phyloP scores from a whole-genome alignment of 2,888 invertebrate species.

The Volucella zonaria region DNA sequence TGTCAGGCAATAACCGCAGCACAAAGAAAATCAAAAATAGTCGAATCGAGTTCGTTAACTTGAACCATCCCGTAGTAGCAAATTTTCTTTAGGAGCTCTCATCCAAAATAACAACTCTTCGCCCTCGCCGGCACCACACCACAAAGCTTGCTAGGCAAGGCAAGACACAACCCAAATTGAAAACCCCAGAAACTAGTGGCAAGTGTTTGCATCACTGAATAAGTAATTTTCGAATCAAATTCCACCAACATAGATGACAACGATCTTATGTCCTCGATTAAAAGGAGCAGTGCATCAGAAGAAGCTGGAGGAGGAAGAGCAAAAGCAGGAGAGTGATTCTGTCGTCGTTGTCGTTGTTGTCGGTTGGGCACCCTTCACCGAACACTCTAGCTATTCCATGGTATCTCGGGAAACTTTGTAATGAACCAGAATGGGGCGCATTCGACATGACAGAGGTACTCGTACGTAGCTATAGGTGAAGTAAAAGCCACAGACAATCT shows the following conservation, averaged over 20 bases:
- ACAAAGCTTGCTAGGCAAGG: neutral
- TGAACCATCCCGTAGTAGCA: neutral
- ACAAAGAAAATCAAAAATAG: neutral
- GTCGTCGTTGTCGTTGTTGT: neutral
- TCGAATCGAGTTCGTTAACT: neutral
- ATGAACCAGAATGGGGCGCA: constrained; percentile 45
- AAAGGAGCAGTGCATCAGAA: constrained; percentile 22
- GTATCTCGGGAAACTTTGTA: constrained; percentile 41
- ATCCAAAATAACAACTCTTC: neutral
- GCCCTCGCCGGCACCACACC: neutral
- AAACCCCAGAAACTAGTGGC: constrained; percentile 1
- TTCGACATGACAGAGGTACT: no score
- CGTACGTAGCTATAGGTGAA: constrained; percentile 21
- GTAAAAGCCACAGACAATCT: constrained; percentile 9
- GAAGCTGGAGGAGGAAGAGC: constrained; percentile 12
- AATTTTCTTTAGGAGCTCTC: constrained; percentile 4
- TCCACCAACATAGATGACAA: constrained; percentile 21
- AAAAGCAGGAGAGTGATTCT: no score
- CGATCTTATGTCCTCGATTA: constrained; percentile 57
- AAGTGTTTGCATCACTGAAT: constrained; percentile 50
- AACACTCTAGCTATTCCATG: neutral
- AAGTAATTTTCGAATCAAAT: constrained; percentile 68
- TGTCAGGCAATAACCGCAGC: neutral
- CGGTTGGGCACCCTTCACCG: neutral
- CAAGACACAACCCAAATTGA: neutral